Conservation (phyloP, 2,113 vertebrate species). For the Blennius ocellaris region DNA sequence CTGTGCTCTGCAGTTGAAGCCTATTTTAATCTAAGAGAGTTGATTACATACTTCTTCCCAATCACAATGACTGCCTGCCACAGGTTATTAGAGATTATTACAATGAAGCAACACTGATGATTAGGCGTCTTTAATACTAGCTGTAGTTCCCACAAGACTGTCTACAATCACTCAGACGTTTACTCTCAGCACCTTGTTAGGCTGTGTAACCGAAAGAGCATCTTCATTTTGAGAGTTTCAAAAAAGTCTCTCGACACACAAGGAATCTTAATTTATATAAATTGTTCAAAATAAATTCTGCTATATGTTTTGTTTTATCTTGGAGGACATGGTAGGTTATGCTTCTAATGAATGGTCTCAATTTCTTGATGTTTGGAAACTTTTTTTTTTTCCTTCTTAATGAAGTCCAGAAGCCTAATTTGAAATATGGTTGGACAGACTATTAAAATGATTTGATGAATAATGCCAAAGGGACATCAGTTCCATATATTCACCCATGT, state of each 20-base stretch:
- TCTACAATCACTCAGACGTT: conserved; percentile 49
- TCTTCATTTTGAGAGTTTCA: conserved; percentile 1
- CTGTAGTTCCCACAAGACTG: conserved; percentile 35
- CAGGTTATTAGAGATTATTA: conserved; percentile 36
- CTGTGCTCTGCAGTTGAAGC: conserved; percentile 3
- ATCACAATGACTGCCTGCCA: conserved; percentile 5
- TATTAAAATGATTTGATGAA: too few species aligned
- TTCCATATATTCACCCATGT: too few species aligned
- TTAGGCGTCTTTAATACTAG: conserved; percentile 41
- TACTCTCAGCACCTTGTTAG: conserved; percentile 32
- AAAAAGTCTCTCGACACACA: background rate
- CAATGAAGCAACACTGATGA: conserved; percentile 37
- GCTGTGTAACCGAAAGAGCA: conserved; percentile 12
- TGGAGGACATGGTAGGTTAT: background rate
- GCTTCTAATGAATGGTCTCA: background rate
- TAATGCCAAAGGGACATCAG: too few species aligned
- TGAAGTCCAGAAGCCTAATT: too few species aligned
- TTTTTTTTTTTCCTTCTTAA: background rate
- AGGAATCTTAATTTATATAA: background rate
- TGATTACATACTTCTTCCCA: conserved; percentile 2
- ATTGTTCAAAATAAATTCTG: background rate
- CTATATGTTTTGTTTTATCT: background rate
- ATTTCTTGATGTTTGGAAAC: background rate
- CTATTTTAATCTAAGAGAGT: conserved; percentile 16
- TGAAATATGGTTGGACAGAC: too few species aligned